Percentiles rank a stretch among this genome's conserved stretches.
Evolutionary conservation across 2,888 invertebrate genomes (phyloP).

Genomic region (Lithodes maja): DNA sequence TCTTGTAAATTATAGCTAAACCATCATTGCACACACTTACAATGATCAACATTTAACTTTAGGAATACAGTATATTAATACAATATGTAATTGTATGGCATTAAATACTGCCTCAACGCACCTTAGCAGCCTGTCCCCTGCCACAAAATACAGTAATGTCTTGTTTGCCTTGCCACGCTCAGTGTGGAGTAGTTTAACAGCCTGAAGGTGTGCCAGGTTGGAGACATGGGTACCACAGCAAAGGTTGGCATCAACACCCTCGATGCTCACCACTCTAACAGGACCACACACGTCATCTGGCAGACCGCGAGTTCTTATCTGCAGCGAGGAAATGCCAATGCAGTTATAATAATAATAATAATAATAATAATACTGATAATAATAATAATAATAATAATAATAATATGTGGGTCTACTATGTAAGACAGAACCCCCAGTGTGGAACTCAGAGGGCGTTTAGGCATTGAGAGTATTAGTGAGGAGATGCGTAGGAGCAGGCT

Average conservation of each 20-base stretch:
- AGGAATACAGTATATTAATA: neutral
- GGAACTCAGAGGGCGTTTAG: too few species aligned
- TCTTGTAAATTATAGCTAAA: too few species aligned
- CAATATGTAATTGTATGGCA: too few species aligned
- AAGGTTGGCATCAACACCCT: constrained; percentile 85
- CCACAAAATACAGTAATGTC: constrained; percentile 79
- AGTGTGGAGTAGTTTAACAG: constrained; percentile 79
- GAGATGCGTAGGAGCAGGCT: too few species aligned
- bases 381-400: too few species aligned
- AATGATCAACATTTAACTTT: neutral
- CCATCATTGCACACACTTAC: too few species aligned
- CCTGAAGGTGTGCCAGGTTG: constrained; percentile 80
- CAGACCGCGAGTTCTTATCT: constrained; percentile 83
- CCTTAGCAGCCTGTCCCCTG: constrained; percentile 82
- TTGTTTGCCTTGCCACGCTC: constrained; percentile 84
- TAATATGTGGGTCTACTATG: too few species aligned
- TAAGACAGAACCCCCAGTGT: too few species aligned
- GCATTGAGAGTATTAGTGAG: too few species aligned
- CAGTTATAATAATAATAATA: neutral
- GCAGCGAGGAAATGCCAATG: constrained; percentile 16
- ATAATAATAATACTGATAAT: neutral
- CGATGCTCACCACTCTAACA: constrained; percentile 85
- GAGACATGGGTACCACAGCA: constrained; percentile 92
- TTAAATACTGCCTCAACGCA: constrained; percentile 1
- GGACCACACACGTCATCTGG: constrained; percentile 87